Percentiles rank a stretch among this genome's conserved stretches.
phyloP scores from a whole-genome alignment of 2,888 invertebrate species.

The Drosophila seclusa region DNA sequence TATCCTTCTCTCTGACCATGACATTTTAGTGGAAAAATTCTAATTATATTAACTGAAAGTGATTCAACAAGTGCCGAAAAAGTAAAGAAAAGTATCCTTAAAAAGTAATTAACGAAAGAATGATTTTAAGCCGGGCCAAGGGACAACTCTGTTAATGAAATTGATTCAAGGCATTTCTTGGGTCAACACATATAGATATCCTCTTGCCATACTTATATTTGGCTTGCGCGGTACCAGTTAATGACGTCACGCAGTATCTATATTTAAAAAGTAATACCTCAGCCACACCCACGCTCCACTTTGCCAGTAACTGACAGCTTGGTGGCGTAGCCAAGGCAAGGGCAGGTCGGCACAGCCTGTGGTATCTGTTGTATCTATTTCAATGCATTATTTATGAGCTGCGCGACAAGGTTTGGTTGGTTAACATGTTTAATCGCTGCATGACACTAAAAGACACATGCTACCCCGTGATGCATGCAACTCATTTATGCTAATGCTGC shows the following conservation, averaged over 20 bases:
- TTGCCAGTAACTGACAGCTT: neutral
- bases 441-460: slow-evolving; percentile 7
- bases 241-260: slow-evolving; percentile 13
- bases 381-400: slow-evolving; percentile 28
- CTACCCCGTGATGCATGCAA: slow-evolving; percentile 29
- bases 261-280: slow-evolving; percentile 17
- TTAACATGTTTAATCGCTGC: slow-evolving; percentile 19
- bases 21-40: neutral
- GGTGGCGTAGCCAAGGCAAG: neutral
- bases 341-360: neutral
- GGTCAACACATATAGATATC: slow-evolving; percentile 21
- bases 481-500: slow-evolving; percentile 4
- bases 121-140: neutral
- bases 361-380: neutral
- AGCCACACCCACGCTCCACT: slow-evolving; percentile 4
- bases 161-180: slow-evolving; percentile 39
- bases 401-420: slow-evolving; percentile 4
- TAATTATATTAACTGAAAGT: neutral
- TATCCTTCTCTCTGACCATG: neutral
- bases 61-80: slow-evolving; percentile 15
- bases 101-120: slow-evolving; percentile 54
- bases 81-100: neutral
- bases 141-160: slow-evolving; percentile 37
- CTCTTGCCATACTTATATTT: slow-evolving; percentile 11
- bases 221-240: slow-evolving; percentile 13